Evolutionary conservation across 2,113 vertebrate genomes (phyloP).

Genomic region (Catharus bicknelli): DNA sequence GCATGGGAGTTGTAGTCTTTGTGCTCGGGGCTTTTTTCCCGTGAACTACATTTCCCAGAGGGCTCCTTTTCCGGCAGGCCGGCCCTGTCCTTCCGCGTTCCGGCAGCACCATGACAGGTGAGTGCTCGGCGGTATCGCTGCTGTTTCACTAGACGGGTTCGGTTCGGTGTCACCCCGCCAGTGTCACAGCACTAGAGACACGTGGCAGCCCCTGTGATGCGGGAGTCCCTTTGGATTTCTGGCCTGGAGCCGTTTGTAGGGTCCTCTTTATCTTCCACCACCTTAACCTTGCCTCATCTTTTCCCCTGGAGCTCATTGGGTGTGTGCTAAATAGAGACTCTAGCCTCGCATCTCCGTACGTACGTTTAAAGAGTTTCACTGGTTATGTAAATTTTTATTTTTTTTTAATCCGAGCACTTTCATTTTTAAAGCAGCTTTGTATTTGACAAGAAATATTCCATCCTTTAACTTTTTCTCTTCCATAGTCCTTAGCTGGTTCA

Average conservation of each 20-base stretch:
- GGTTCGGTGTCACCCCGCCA: no score
- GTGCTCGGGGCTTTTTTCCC: rapidly evolving
- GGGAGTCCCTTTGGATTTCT: neutral
- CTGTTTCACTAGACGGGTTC: rapidly evolving
- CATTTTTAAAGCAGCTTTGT: neutral
- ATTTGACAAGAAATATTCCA: neutral
- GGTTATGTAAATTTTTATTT: neutral
- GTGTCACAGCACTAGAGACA: rapidly evolving
- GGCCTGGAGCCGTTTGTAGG: neutral
- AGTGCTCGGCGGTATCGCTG: rapidly evolving
- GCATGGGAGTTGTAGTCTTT: slow-evolving; percentile 66
- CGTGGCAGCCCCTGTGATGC: rapidly evolving
- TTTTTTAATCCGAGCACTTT: neutral
- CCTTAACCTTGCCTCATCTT: neutral
- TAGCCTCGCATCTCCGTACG: neutral
- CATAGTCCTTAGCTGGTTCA: neutral
- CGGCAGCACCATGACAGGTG: neutral
- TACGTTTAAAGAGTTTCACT: neutral
- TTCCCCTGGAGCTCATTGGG: neutral
- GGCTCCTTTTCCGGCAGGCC: neutral
- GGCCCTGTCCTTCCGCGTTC: no score
- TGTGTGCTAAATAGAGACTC: neutral
- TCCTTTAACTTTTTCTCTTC: neutral
- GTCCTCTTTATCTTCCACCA: neutral
- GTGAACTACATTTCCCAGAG: slow-evolving; percentile 32